These are phyloP conservation scores for Antedon mediterranea DNA, from an alignment of 53 echinoderm and acorn worm species.

Conservation along the genomic window DNA sequence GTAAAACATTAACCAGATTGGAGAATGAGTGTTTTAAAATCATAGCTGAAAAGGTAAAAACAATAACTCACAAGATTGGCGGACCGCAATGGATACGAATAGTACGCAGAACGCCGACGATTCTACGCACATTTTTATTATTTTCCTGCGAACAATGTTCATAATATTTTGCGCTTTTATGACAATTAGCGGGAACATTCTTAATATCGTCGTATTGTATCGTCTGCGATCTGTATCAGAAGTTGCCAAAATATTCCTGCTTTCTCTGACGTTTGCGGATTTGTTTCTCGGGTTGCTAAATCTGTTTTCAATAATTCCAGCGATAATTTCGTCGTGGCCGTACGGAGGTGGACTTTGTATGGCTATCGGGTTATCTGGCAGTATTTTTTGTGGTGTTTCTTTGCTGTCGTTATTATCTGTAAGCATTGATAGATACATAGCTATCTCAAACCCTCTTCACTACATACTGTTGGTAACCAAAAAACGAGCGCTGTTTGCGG, in stretches of 20 bases:
- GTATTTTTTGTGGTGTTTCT: slow-evolving; percentile 2
- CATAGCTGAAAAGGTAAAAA: too few relatives aligned
- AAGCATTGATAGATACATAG: slow-evolving; percentile 20
- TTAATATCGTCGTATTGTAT: slow-evolving; percentile 6
- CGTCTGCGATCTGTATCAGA: slow-evolving; percentile 6
- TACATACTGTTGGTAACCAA: slow-evolving; percentile 1
- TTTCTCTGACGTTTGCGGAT: slow-evolving; percentile 10
- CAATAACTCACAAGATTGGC: too few relatives aligned
- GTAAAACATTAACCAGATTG: too few relatives aligned
- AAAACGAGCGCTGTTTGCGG: slow-evolving; percentile 1
- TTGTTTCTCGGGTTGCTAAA: not conserved
- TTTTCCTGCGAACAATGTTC: not conserved
- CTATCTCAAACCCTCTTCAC: slow-evolving; percentile 9
- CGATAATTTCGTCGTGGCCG: slow-evolving; percentile 6
- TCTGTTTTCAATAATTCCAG: slow-evolving; percentile 3
- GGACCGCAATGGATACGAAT: too few relatives aligned
- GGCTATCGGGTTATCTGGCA: slow-evolving; percentile 7
- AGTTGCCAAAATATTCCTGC: slow-evolving; percentile 10
- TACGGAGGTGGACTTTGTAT: slow-evolving; percentile 11
- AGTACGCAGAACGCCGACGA: too few relatives aligned
- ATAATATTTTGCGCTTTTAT: not conserved
- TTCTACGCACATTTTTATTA: not conserved
- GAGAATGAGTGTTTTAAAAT: too few relatives aligned
- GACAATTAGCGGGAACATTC: slow-evolving; percentile 2
- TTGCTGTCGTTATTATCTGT: slow-evolving; percentile 13